These are phyloP conservation scores for Drosophila rufa DNA, from an alignment of 1,140 invertebrate species.

Conservation along the genomic window DNA sequence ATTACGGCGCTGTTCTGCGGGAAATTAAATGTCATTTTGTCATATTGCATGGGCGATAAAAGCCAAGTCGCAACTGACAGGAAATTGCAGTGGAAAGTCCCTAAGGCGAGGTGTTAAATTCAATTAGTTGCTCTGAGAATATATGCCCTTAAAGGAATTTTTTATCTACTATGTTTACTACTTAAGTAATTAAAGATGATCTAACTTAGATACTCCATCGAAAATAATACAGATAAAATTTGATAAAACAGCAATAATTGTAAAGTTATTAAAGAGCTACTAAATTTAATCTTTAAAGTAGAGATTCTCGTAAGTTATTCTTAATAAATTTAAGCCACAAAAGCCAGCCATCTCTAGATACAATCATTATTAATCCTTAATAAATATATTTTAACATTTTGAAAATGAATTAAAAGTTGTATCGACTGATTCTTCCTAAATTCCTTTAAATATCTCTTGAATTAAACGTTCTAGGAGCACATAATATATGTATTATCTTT, in stretches of 20 bases:
- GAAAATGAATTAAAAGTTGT: too few relatives aligned
- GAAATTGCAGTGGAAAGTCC: conserved; percentile 28
- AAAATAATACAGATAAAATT: neutral
- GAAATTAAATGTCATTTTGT: conserved; percentile 62
- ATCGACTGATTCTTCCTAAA: too few relatives aligned
- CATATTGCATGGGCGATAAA: conserved; percentile 45
- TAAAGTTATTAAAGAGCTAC: too few relatives aligned
- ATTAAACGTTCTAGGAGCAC: neutral
- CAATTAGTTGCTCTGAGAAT: neutral
- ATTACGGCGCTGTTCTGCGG: conserved; percentile 30
- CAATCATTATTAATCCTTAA: too few relatives aligned
- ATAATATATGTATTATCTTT: neutral
- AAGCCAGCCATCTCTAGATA: too few relatives aligned
- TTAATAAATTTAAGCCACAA: too few relatives aligned
- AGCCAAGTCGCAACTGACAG: conserved; percentile 22
- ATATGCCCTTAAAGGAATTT: too few relatives aligned
- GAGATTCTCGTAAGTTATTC: too few relatives aligned
- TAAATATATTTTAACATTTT: too few relatives aligned
- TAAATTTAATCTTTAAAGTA: too few relatives aligned
- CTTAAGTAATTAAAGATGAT: neutral
- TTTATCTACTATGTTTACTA: neutral
- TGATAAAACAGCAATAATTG: too few relatives aligned
- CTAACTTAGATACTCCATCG: neutral
- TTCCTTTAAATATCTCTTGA: too few relatives aligned
- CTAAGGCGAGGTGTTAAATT: conserved; percentile 1